These are phyloP conservation scores for Montipora foliosa DNA, from an alignment of 64 coral and sea anemone species.

Conservation along the genomic window DNA sequence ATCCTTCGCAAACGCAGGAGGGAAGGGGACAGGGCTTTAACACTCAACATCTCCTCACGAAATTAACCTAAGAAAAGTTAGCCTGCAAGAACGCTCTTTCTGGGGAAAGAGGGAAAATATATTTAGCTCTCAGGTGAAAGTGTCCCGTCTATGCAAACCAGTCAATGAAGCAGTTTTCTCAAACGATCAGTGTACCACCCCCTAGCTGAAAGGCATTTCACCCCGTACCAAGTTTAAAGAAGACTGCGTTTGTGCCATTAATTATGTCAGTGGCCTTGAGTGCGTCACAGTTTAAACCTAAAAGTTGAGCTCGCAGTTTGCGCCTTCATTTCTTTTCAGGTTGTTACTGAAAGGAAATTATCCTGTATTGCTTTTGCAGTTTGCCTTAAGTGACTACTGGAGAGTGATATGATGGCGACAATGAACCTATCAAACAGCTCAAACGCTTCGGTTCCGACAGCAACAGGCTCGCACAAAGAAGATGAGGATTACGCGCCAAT, in stretches of 20 bases:
- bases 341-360: neutral
- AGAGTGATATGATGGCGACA: neutral
- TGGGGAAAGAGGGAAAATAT: too few species aligned
- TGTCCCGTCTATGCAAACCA: too few species aligned
- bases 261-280: too few species aligned
- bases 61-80: too few species aligned
- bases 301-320: neutral
- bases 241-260: too few species aligned
- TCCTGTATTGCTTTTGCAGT: neutral
- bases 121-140: too few species aligned
- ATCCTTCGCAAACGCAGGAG: too few species aligned
- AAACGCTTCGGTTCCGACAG: neutral
- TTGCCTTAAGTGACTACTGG: neutral
- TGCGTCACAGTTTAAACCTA: neutral
- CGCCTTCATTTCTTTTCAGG: neutral
- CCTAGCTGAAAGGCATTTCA: too few species aligned
- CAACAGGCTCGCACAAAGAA: neutral
- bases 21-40: neutral
- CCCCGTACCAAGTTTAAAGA: neutral
- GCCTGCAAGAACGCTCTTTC: too few species aligned
- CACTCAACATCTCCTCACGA: neutral
- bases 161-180: too few species aligned
- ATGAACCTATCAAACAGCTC: neutral
- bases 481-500: neutral
- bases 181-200: too few species aligned